These are phyloP conservation scores for Uropetala carovei DNA, from an alignment of 2,888 invertebrate species.

Conservation along the genomic window DNA sequence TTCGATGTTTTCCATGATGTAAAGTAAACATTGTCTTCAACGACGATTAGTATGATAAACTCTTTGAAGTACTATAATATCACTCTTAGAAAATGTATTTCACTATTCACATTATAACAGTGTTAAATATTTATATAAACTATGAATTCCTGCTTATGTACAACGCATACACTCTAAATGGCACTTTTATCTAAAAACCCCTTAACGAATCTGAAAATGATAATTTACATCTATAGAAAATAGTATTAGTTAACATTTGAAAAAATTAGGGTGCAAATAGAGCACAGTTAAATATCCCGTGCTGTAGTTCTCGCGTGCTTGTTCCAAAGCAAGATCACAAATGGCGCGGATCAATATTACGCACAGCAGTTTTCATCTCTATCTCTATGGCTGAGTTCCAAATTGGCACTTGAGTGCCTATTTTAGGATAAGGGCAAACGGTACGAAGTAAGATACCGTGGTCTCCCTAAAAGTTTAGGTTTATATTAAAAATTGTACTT, in stretches of 20 bases:
- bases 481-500: neutral
- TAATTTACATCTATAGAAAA: neutral
- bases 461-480: neutral
- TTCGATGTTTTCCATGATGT: conserved; percentile 48
- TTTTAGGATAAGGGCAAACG: neutral
- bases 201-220: neutral
- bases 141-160: neutral
- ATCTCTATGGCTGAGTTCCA: neutral
- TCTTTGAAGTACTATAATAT: neutral
- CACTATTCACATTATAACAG: neutral
- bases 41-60: neutral
- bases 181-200: neutral
- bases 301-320: conserved; percentile 41
- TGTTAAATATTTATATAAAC: neutral
- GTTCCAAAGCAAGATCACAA: conserved; percentile 45
- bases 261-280: neutral
- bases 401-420: neutral
- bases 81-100: neutral
- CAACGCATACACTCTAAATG: neutral
- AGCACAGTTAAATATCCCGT: neutral
- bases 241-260: neutral
- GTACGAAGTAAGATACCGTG: no score
- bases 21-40: conserved; percentile 39
- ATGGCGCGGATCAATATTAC: conserved; percentile 63
- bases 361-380: conserved; percentile 57